A percentile compares a stretch with the other conserved stretches of the same genome.
phyloP scores from a whole-genome alignment of 2,888 invertebrate species.

The Microctonus hyperodae region DNA sequence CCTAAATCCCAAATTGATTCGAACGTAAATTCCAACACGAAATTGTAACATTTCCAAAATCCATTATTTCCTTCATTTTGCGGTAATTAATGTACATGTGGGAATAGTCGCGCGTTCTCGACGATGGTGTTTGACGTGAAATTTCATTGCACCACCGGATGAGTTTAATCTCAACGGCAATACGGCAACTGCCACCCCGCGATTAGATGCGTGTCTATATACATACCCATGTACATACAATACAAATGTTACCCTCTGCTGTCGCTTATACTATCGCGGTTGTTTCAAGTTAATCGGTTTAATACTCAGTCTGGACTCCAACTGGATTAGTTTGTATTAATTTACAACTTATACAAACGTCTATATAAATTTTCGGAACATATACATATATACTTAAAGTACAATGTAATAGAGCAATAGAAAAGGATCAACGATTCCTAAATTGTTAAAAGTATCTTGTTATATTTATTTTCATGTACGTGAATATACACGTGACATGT shows the following conservation, averaged over 20 bases:
- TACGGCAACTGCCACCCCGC: conserved; percentile 3
- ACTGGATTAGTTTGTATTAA: conserved; percentile 1
- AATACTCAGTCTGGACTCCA: background rate
- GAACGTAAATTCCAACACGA: too few species aligned
- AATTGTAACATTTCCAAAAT: conserved; percentile 34
- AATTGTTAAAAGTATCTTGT: too few species aligned
- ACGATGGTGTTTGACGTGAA: conserved; percentile 33
- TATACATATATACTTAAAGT: too few species aligned
- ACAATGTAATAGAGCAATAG: too few species aligned
- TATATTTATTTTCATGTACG: too few species aligned
- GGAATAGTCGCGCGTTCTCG: conserved; percentile 33
- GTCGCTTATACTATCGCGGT: conserved; percentile 2
- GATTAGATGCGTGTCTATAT: conserved; percentile 18
- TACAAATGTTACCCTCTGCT: background rate
- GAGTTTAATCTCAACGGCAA: conserved; percentile 20
- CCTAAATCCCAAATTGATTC: too few species aligned
- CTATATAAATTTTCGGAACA: too few species aligned
- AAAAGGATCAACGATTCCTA: too few species aligned
- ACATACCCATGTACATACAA: too few species aligned
- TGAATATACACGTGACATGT: too few species aligned
- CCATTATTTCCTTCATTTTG: conserved; percentile 36
- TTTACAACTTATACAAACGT: background rate
- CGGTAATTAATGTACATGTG: conserved; percentile 47
- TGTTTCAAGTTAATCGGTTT: conserved; percentile 18
- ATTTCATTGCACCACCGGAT: conserved; percentile 9